These are phyloP conservation scores for roundworm (Caenorhabditis elegans) DNA, from an alignment of 1,140 invertebrate genomes.

Conservation along the genomic window DNA sequence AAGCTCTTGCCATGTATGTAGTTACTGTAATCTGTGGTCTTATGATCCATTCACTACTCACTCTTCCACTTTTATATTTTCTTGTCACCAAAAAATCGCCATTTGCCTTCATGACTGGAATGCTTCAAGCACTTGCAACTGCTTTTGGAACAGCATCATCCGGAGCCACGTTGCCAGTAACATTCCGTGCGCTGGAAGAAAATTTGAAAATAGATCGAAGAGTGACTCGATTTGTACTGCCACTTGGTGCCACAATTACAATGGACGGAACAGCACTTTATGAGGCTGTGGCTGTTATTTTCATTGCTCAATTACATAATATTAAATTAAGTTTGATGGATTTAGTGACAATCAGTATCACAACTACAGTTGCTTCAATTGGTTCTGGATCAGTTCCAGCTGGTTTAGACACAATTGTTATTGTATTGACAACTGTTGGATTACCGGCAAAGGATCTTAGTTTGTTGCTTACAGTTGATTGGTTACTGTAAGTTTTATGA, in stretches of 20 bases:
- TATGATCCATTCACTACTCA: conserved; percentile 68
- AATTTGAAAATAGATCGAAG: conserved; percentile 69
- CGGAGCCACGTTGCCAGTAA: conserved; percentile 88
- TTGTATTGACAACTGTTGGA: conserved; percentile 90
- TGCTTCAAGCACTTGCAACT: conserved; percentile 83
- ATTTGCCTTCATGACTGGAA: conserved; percentile 78
- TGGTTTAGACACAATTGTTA: conserved; percentile 93
- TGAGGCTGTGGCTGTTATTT: conserved; percentile 70
- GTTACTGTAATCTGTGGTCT: conserved; percentile 83
- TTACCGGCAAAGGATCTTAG: conserved; percentile 86
- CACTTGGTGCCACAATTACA: conserved; percentile 74
- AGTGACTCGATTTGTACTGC: conserved; percentile 89
- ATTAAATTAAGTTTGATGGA: conserved; percentile 70
- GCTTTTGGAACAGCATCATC: conserved; percentile 90
- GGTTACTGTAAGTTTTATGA: conserved; percentile 87
- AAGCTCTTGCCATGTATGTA: conserved; percentile 85
- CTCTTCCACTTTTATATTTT: conserved; percentile 73
- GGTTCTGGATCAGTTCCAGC: conserved; percentile 95
- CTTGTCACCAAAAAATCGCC: conserved; percentile 78
- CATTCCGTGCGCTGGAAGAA: conserved; percentile 75
- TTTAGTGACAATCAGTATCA: conserved; percentile 83
- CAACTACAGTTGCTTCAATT: conserved; percentile 90
- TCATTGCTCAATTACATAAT: conserved; percentile 73
- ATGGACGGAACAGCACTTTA: conserved; percentile 71
- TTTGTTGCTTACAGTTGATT: conserved; percentile 90